Base-by-base conservation (phyloP, 2,113 vertebrate genomes). In the Zootoca vivipara region DNA sequence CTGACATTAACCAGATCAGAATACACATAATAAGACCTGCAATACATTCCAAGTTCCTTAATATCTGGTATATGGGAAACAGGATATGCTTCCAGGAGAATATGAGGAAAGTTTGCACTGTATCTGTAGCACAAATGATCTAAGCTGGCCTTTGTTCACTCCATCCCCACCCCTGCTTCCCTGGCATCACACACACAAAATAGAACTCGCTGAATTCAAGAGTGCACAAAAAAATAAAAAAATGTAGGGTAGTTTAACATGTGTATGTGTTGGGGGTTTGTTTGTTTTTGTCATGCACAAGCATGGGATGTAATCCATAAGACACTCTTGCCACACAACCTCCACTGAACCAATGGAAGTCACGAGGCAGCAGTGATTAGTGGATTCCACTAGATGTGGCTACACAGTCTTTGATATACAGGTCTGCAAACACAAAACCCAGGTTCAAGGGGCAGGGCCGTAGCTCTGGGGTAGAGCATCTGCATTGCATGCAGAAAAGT, bases 381-480 rank as follows among this genome's bases (percentile, higher is more conserved):
- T 64, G 86, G 72, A 77, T 83, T 88, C 62, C 24, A 35, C 40
- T 77, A 46, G 62, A 35, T 88, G 93, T 91, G 70, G 91, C 94
- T 84, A 78, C 92, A 93, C 96, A 97, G 96, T 96, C 96, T 97
- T 96, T 97, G 97, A 97, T 97, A 97, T 75, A 91, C 94, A 96
- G 95, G 94, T 95, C 94, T 96, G 95, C 91, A 90, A 94, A 91
- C 78, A 69, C 87, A 83, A 96, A 94, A 91, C 91, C 89, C 5
- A 62, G 58, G 58, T 62, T 4, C 58, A 62, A 62, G 58, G 58
- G 58, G 58, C 1, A 62, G 4, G 18, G 58, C 58, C 1, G 18
- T 62, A 62, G 58, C 58, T 62, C 18, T 16, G 2, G 18, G 58
- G 16, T 18, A 62, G 18, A 62, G 58, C 58, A 62, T 62, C 58